These are phyloP conservation scores for Calosoma granatense DNA, from an alignment of 1,140 invertebrate species.

Conservation along the genomic window DNA sequence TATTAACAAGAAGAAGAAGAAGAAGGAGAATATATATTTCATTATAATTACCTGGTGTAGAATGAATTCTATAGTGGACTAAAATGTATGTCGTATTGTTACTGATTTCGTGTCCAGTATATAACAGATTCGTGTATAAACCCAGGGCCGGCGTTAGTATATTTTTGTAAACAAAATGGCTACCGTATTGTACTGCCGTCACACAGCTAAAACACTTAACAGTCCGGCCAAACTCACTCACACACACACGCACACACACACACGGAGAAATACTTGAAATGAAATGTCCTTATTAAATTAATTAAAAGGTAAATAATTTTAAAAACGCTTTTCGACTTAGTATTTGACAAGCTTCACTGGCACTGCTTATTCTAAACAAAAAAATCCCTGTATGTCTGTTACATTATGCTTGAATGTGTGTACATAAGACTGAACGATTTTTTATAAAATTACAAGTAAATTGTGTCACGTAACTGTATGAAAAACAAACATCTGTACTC, in stretches of 20 bases:
- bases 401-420: conserved; percentile 2
- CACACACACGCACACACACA: too few relatives aligned
- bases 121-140: background rate
- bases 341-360: background rate
- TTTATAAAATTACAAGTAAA: background rate
- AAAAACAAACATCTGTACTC: background rate
- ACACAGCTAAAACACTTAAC: too few relatives aligned
- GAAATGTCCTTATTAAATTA: background rate
- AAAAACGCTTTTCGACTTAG: background rate
- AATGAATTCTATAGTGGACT: background rate
- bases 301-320: background rate
- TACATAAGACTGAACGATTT: conserved; percentile 2
- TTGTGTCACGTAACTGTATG: background rate
- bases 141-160: background rate
- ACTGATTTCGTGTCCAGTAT: background rate
- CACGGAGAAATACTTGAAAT: background rate
- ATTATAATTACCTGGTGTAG: background rate
- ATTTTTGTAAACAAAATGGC: conserved; percentile 6
- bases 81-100: background rate
- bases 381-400: background rate
- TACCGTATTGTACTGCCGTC: background rate
- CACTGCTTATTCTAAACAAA: background rate
- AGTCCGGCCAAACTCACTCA: too few relatives aligned
- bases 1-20: background rate
- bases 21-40: background rate